These are phyloP conservation scores for Podotricha telesiphe DNA, from an alignment of 2,888 invertebrate genomes.

Conservation along the genomic window DNA sequence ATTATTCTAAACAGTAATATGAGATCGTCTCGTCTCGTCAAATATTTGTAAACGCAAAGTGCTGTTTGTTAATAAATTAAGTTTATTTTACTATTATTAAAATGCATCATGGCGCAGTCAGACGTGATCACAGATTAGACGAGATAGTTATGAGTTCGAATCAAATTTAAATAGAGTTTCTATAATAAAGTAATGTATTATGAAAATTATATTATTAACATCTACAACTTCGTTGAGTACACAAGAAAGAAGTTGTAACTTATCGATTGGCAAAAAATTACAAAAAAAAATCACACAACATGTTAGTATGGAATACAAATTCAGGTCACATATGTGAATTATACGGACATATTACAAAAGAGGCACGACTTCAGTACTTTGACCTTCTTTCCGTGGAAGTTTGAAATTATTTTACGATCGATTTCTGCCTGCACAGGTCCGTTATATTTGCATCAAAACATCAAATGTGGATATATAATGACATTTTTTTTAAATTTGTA, in stretches of 20 bases:
- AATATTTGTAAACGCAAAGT: conserved; percentile 10
- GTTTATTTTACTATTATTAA: not conserved
- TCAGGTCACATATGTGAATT: conserved; percentile 26
- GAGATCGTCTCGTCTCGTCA: conserved; percentile 2
- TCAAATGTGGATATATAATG: conserved; percentile 35
- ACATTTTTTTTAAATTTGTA: conserved; percentile 26
- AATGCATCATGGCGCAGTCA: not conserved
- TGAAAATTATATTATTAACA: too few relatives aligned
- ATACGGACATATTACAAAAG: conserved; percentile 17
- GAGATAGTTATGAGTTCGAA: not conserved
- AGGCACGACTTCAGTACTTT: conserved; percentile 24
- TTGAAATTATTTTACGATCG: conserved; percentile 37
- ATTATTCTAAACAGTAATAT: not conserved
- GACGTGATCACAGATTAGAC: too few relatives aligned
- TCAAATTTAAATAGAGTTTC: not conserved
- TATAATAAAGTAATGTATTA: too few relatives aligned
- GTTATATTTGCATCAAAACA: conserved; percentile 31
- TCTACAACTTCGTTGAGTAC: not conserved
- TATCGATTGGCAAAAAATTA: not conserved
- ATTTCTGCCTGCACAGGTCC: conserved; percentile 30
- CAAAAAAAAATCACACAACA: not conserved
- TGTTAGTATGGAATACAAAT: conserved; percentile 13
- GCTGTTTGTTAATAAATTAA: not conserved
- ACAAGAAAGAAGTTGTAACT: not conserved
- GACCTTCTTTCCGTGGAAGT: conserved; percentile 39